Conservation (phyloP, 1,140 invertebrate species). For the Trichomalopsis sarcophagae region DNA sequence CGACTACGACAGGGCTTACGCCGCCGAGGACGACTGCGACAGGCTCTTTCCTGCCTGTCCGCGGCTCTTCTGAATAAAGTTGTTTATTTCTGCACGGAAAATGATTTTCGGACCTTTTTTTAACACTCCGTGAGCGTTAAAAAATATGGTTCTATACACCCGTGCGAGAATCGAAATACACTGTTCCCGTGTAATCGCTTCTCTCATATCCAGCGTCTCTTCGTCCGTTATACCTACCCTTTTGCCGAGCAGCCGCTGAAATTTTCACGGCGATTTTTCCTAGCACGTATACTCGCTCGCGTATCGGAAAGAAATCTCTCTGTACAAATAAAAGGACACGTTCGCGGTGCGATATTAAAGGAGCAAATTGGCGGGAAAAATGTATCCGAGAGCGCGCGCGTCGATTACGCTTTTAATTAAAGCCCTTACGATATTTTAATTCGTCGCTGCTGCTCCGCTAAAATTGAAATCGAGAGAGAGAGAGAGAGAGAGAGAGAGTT, state of each 20-base stretch:
- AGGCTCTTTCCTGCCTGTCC: constrained; percentile 55
- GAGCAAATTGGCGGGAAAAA: background rate
- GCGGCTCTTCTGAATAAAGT: constrained; percentile 57
- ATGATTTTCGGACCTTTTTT: too few species aligned
- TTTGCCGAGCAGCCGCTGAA: background rate
- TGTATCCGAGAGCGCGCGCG: background rate
- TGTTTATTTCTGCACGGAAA: background rate
- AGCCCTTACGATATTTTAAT: background rate
- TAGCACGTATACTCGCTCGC: background rate
- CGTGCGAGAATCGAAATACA: too few species aligned
- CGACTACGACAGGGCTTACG: constrained; percentile 63
- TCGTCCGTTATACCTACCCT: too few species aligned
- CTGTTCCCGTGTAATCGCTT: background rate
- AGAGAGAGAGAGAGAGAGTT: too few species aligned
- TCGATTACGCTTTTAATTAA: background rate
- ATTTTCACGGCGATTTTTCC: background rate
- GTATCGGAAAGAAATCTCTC: background rate
- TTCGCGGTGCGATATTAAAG: background rate
- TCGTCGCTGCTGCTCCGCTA: background rate
- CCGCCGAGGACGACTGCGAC: constrained; percentile 59
- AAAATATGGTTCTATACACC: too few species aligned
- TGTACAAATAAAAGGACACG: background rate
- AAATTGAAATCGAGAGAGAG: too few species aligned
- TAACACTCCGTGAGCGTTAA: too few species aligned
- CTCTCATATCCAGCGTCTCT: background rate